Conservation (phyloP, 1,140 invertebrate species). For the Drosophila pectinifera region DNA sequence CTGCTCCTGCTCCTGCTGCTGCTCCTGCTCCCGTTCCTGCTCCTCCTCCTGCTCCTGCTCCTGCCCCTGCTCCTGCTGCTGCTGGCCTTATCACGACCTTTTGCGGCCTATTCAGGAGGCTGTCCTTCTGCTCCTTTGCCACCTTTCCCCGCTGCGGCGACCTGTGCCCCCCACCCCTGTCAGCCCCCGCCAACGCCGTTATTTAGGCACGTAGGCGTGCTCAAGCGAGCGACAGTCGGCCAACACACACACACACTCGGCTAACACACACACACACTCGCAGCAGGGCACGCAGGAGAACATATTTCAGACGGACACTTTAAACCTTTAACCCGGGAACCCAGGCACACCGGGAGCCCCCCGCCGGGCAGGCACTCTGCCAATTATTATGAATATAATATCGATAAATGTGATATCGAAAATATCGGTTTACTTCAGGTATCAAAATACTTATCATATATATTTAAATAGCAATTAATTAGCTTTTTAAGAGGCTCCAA, state of each 20-base stretch:
- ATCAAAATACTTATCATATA: too few species aligned
- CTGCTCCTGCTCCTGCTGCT: slow-evolving; percentile 4
- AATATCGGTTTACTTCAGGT: not conserved
- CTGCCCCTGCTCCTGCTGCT: slow-evolving; percentile 4
- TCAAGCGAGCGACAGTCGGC: slow-evolving; percentile 48
- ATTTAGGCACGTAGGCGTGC: slow-evolving; percentile 62
- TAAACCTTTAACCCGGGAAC: slow-evolving; percentile 54
- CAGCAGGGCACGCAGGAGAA: slow-evolving; percentile 1
- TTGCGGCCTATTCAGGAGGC: slow-evolving; percentile 46
- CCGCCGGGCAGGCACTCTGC: too few species aligned
- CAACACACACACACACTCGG: slow-evolving; percentile 17
- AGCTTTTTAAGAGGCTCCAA: too few species aligned
- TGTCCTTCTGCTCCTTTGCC: not conserved
- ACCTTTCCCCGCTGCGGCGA: not conserved
- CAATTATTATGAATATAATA: too few species aligned
- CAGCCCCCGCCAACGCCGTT: slow-evolving; percentile 1
- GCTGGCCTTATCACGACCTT: slow-evolving; percentile 61
- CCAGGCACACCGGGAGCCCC: slow-evolving; percentile 20
- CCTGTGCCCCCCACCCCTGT: slow-evolving; percentile 12
- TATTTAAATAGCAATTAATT: not conserved
- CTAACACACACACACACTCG: slow-evolving; percentile 1
- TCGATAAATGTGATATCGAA: not conserved
- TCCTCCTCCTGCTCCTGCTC: slow-evolving; percentile 17
- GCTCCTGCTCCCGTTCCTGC: too few species aligned
- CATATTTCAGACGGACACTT: slow-evolving; percentile 52